Evolutionary conservation across 2,797 vertebrate genomes (phyloP).

Genomic region (Malurus leucopterus): DNA sequence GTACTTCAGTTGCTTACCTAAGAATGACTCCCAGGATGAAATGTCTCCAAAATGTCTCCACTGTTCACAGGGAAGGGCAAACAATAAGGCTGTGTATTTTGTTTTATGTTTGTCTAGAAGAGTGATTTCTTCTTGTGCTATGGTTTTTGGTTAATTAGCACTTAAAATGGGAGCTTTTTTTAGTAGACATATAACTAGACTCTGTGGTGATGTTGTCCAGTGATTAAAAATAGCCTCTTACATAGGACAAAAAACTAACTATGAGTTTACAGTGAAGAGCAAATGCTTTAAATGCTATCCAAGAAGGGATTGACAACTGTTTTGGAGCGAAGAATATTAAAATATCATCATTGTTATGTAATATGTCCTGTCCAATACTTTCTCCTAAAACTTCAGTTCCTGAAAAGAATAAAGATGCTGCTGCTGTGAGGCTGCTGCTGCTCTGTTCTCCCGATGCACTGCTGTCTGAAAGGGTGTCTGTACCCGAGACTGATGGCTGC

Average conservation of each 20-base stretch:
- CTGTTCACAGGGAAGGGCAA: neutral
- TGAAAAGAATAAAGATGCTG: neutral
- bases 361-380: neutral
- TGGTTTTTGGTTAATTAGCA: neutral
- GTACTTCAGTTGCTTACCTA: neutral
- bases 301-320: neutral
- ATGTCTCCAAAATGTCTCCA: neutral
- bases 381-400: neutral
- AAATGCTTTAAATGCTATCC: neutral
- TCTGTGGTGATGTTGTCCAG: neutral
- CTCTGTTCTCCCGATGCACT: neutral
- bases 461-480: neutral
- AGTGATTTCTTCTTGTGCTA: neutral
- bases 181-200: neutral
- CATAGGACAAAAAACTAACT: neutral
- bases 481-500: rapidly evolving
- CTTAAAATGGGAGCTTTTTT: neutral
- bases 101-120: neutral
- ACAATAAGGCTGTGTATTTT: neutral
- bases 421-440: neutral
- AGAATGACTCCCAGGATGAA: neutral
- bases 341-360: neutral
- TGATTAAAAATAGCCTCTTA: neutral
- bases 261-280: neutral
- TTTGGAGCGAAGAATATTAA: neutral